Conservation (phyloP, 2,888 invertebrate species). For the Myopa testacea region DNA sequence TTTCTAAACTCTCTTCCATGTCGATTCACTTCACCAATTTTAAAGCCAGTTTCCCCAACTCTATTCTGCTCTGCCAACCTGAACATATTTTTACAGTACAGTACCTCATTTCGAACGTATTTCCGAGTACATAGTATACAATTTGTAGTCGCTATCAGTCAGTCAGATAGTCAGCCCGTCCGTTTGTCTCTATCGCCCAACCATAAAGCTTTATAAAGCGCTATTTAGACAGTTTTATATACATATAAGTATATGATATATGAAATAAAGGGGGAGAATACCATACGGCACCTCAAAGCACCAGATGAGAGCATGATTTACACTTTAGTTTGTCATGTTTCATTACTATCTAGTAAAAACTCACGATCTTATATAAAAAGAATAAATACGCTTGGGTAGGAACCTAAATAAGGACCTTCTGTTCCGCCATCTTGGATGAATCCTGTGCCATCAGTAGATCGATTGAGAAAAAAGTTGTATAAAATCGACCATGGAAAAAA, state of each 20-base stretch:
- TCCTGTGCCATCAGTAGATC: no score
- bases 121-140: not conserved
- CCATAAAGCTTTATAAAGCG: conserved; percentile 23
- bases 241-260: not conserved
- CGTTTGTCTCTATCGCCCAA: conserved; percentile 16
- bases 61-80: conserved; percentile 29
- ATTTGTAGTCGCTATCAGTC: not conserved
- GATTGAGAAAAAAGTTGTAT: no score
- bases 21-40: conserved; percentile 12
- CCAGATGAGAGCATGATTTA: no score
- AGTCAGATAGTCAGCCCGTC: conserved; percentile 6
- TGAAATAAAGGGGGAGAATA: no score
- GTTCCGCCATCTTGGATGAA: no score
- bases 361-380: no score
- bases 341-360: no score
- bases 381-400: no score
- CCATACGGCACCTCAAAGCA: no score
- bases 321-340: no score
- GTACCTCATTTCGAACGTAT: not conserved
- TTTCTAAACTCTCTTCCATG: not conserved
- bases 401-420: no score
- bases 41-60: conserved; percentile 1
- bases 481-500: no score
- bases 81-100: conserved; percentile 14
- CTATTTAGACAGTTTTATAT: not conserved